Evolutionary conservation across 2,888 invertebrate species (phyloP), one percentile per base, ranked within the genome.

Genomic region (Xestia xanthographa): DNA sequence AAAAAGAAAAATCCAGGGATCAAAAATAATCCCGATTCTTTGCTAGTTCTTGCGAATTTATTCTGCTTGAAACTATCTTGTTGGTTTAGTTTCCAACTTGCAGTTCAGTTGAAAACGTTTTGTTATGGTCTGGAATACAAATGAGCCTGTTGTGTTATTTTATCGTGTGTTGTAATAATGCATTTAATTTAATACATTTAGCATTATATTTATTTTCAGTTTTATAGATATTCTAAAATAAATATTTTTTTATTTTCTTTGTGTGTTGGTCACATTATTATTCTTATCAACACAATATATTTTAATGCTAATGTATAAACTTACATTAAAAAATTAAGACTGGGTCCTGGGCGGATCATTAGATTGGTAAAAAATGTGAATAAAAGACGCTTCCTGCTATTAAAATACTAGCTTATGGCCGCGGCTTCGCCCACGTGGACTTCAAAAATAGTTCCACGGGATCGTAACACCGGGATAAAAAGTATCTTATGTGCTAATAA

Each of bases 41-140:
- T 43, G 34, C 14, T n/a, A 20, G 20, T 50, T 58, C 34, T 73
- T 73, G 8, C 1, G 53, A 73, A 78, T 73, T 74, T 14, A 73
- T 73, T 72, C 74, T 20, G 14, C 26, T 65, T 65, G 26, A 48
- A 65, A 80, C 53, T 48, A 79, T 72, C 22, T 65, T 66, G 43
- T 43, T 26, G 48, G 63, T 26, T 38, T 43, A 50, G 43, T 66
- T 74, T 78, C 43, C 17, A 58, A 66, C 56, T 81, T 78, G 43
- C 60, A 50, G 65, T 66, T 65, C 14, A 80, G 48, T 56, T 50
- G n/a, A 60, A 78, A 60, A 8, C 14, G 43, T 80, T 60, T 66
- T 26, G 17, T n/a, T 38, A 34, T 45, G 22, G 75, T 66, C n/a
- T 71, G 17, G 81, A 78, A 78, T 78, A 48, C 29, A 41, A 72